These are phyloP conservation scores for Cricetomys ansorgei DNA, from an alignment of 2,113 vertebrate species.

Conservation along the genomic window DNA sequence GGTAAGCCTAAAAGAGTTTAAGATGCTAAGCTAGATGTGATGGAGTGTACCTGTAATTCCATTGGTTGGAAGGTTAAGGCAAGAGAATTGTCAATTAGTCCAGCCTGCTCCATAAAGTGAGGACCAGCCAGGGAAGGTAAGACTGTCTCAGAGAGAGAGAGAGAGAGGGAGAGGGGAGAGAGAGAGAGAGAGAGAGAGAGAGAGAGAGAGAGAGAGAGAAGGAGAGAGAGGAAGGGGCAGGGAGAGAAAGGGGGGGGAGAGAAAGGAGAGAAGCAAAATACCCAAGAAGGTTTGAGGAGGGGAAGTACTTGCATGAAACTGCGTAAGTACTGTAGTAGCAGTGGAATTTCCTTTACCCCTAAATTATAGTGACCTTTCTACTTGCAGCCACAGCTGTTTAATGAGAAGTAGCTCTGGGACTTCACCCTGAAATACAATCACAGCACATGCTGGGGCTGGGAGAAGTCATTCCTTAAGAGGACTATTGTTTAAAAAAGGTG, in stretches of 20 bases:
- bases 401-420: conserved; percentile 29
- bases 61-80: background rate
- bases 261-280: background rate
- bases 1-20: conserved; percentile 30
- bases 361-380: conserved; percentile 25
- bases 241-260: too few species aligned
- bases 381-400: conserved; percentile 31
- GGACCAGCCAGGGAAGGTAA: background rate
- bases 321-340: background rate
- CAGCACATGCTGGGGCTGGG: conserved; percentile 6
- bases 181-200: too few species aligned
- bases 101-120: background rate
- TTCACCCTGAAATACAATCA: conserved; percentile 39
- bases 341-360: conserved; percentile 53
- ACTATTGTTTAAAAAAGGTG: conserved; percentile 50
- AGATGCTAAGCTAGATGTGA: background rate
- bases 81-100: background rate
- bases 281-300: background rate
- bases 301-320: conserved; percentile 5
- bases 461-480: conserved; percentile 8
- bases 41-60: background rate
- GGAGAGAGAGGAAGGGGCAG: too few species aligned
- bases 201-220: too few species aligned
- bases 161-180: too few species aligned
- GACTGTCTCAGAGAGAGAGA: background rate